Evolutionary conservation across 2,888 invertebrate genomes (phyloP).

Genomic region (Scaptomyza caliginosa): DNA sequence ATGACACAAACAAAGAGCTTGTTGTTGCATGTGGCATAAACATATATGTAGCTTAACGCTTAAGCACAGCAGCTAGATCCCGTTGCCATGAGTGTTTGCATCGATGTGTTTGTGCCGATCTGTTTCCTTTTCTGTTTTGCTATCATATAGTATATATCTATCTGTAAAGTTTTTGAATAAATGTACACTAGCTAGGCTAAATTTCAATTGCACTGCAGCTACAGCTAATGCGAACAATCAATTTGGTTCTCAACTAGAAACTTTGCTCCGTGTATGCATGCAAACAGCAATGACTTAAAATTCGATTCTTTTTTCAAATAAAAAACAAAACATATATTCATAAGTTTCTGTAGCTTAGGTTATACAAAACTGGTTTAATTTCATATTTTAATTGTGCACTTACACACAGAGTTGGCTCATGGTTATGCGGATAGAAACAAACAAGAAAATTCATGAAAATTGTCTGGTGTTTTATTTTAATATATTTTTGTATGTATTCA

Average conservation of each 20-base stretch:
- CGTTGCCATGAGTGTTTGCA: constrained; percentile 8
- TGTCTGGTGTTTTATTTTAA: constrained; percentile 2
- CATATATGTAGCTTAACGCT: not conserved
- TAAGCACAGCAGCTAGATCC: not conserved
- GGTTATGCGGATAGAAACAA: constrained; percentile 1
- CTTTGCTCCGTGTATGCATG: not conserved
- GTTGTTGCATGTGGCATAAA: constrained; percentile 35
- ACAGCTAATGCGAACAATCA: constrained; percentile 47
- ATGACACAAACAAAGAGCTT: not conserved
- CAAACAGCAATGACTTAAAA: not conserved
- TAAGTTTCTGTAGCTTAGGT: not conserved
- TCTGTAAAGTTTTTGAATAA: not conserved
- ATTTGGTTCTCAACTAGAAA: constrained; percentile 28
- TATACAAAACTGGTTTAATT: not conserved
- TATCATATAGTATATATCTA: not conserved
- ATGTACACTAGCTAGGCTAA: constrained; percentile 10
- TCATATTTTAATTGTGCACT: not conserved
- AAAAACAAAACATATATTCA: not conserved
- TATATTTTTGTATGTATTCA: constrained; percentile 10
- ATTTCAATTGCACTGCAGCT: constrained; percentile 28
- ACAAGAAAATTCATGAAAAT: too few relatives aligned
- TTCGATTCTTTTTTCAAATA: too few relatives aligned
- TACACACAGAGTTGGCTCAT: constrained; percentile 4
- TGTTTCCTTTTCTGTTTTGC: not conserved
- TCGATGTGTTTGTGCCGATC: not conserved